Evolutionary conservation across 2,113 vertebrate genomes (phyloP).

Genomic region (Syngnathus typhle): DNA sequence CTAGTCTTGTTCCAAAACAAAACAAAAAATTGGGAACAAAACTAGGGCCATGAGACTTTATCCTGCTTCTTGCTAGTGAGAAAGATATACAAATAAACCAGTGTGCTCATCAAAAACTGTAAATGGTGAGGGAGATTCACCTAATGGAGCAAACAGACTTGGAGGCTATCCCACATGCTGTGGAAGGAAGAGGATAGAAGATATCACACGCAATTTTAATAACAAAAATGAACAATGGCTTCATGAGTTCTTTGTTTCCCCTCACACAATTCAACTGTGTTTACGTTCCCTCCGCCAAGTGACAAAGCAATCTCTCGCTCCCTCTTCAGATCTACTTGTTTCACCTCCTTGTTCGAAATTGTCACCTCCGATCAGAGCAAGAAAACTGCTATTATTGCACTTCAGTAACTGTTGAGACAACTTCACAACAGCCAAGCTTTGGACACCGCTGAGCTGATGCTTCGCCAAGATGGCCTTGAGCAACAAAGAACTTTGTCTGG

Average conservation of each 20-base stretch:
- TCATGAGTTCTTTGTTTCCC: constrained; percentile 36
- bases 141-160: constrained; percentile 41
- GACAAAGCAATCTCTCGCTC: constrained; percentile 46
- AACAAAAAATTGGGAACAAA: too few species aligned
- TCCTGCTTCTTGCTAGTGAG: too few species aligned
- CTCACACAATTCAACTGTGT: constrained; percentile 6
- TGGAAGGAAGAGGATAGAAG: constrained; percentile 27
- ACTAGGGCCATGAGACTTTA: too few species aligned
- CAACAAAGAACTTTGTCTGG: constrained; percentile 45
- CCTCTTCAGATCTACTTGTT: constrained; percentile 46
- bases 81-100: too few species aligned
- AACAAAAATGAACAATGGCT: constrained; percentile 43
- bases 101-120: not conserved
- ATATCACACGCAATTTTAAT: constrained; percentile 1
- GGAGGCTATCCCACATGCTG: constrained; percentile 27
- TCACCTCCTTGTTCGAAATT: constrained; percentile 47
- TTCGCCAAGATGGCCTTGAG: constrained; percentile 48
- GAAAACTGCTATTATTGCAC: constrained; percentile 73
- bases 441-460: constrained; percentile 55
- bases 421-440: constrained; percentile 61
- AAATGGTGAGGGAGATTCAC: constrained; percentile 58
- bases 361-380: constrained; percentile 64
- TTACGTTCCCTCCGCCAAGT: constrained; percentile 51
- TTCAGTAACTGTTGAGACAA: constrained; percentile 70
- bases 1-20: too few species aligned